Evolutionary conservation across 1,140 invertebrate genomes (phyloP), one percentile per base, ranked within the genome.

Genomic region (Bombus haemorrhoidalis): DNA sequence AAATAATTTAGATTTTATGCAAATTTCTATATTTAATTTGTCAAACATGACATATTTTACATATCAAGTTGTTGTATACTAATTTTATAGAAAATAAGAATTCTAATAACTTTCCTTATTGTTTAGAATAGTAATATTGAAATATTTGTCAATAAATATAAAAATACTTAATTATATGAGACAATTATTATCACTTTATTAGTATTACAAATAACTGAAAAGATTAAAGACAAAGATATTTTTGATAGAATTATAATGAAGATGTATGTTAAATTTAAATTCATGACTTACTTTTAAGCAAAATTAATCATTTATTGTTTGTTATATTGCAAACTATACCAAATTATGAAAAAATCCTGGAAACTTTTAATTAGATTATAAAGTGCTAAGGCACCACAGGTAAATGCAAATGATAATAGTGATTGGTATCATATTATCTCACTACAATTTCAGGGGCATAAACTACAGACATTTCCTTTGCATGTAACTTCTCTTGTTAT

Each of bases 341-440:
- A 62, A 90, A 64, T 87, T 85, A 87, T 81, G 28, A 72, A 66
- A 83, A 82, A 79, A 72, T 80, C 43, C 47, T 89, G 69, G 57
- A 71, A 62, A 87, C 68, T 85, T 90, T 89, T 57, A 72, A 69
- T 88, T 88, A 90, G 86, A 88, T 93, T 91, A 89, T 89, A 90
- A 92, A 92, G 92, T 93, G 92, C 92, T 93, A 93, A 93, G 91
- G 92, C 92, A 93, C 92, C 92, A 89, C 73, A 93, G 92, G 91
- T 93, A 93, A 90, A 92, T 91, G 92, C 88, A 92, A 91, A 91
- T 89, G 87, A 89, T 93, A 92, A 91, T 92, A 87, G 88, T 92
- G 92, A 91, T 87, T 89, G 82, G 87, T 81, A 88, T 88, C 81
- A 83, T 41, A 74, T 89, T 92, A 86, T 69, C 86, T 90, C 32